phyloP scores from a whole-genome alignment of 1,140 invertebrate genomes.

The Bombus confusus region DNA sequence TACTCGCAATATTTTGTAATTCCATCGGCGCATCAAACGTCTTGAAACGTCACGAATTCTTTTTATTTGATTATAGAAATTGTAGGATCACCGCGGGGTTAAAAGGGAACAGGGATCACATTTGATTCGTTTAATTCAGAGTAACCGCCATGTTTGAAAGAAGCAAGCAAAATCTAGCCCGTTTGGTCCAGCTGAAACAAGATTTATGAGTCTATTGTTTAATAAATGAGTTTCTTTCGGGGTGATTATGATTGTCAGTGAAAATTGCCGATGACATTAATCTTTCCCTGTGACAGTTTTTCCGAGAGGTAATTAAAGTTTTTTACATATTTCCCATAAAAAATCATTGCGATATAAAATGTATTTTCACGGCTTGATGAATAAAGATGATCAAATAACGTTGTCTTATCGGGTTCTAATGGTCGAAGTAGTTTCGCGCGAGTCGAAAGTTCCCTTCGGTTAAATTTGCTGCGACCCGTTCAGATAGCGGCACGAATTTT shows the following conservation, averaged over 20 bases:
- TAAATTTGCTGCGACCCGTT: neutral
- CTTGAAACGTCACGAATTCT: too few species aligned
- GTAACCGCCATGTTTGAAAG: too few species aligned
- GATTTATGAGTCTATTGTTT: neutral
- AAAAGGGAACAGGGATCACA: too few species aligned
- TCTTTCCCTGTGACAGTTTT: neutral
- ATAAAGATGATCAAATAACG: neutral
- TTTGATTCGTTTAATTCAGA: neutral
- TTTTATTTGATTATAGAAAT: too few species aligned
- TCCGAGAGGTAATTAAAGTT: too few species aligned
- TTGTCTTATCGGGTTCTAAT: neutral
- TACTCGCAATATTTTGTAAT: too few species aligned
- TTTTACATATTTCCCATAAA: too few species aligned
- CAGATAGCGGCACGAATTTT: neutral
- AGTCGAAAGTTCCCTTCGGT: neutral
- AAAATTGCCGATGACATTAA: neutral
- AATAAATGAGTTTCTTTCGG: neutral
- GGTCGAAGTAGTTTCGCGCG: neutral
- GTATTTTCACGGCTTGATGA: neutral
- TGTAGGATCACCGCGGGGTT: too few species aligned
- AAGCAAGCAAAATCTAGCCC: too few species aligned
- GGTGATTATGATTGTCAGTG: neutral
- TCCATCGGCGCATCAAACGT: too few species aligned
- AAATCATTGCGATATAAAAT: neutral
- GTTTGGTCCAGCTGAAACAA: too few species aligned